Evolutionary conservation across 2,888 invertebrate genomes (phyloP).

Genomic region (Onchidella celtica): DNA sequence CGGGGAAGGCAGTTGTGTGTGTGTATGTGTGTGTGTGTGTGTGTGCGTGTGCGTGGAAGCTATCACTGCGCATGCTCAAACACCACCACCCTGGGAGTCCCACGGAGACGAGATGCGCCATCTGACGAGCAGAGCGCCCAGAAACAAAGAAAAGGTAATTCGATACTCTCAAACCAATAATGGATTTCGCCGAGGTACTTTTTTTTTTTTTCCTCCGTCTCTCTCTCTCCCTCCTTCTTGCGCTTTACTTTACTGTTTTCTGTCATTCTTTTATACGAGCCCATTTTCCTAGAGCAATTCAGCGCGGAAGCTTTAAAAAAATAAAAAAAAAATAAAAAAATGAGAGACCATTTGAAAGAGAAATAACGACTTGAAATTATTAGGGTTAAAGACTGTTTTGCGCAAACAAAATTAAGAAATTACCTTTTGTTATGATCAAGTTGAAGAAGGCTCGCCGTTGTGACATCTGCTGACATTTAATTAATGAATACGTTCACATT

Average conservation of each 20-base stretch:
- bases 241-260: not conserved
- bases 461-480: constrained; percentile 33
- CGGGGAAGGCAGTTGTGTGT: not conserved
- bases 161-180: constrained; percentile 41
- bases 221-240: not conserved
- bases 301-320: not conserved
- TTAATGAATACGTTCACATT: not conserved
- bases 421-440: constrained; percentile 29
- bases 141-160: constrained; percentile 47
- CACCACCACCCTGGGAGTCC: constrained; percentile 13
- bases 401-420: constrained; percentile 37
- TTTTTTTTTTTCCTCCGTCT: not conserved
- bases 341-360: not conserved
- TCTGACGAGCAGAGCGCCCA: constrained; percentile 37
- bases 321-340: not conserved
- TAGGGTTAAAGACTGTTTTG: constrained; percentile 20
- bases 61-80: constrained; percentile 26
- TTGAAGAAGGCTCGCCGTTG: not conserved
- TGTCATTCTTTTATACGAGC: not conserved
- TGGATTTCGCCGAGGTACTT: constrained; percentile 32
- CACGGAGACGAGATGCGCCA: constrained; percentile 35
- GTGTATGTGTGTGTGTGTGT: not conserved
- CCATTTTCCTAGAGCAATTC: not conserved
- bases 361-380: constrained; percentile 30
- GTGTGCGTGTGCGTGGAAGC: not conserved